Evolutionary conservation across 2,797 vertebrate species (phyloP), one percentile per base, ranked within the genome.

Genomic region (Lithobates sylvaticus): DNA sequence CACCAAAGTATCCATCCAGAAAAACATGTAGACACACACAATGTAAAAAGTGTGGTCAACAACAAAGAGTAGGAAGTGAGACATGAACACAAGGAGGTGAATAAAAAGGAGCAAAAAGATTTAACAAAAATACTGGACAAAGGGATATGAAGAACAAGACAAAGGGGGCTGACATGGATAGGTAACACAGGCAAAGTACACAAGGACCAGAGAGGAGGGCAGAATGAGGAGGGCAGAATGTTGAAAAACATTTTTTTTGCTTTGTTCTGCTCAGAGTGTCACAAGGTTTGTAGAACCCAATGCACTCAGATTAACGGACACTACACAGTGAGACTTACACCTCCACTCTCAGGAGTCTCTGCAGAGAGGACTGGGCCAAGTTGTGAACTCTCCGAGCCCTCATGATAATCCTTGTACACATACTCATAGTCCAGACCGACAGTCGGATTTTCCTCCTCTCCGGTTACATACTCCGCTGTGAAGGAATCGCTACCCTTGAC

Each of bases 301-400:
- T 32, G 42, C 32, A 7, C n/a, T 74, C 67, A 70, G 26, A 29
- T 74, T 83, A 21, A 82, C 36, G 78, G 68, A 78, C 80, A 34
- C 47, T 75, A 71, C 26, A 50, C 18, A 26, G n/a, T 76, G 81
- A 75, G 50, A 97, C 97, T 97, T 97, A 97, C 97, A 93, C 95
- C 95, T 95, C 95, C 96, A 0, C 88, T 78, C 93, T 93, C 94
- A 34, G 95, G 93, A 77, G 94, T 96, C 95, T 97, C 96, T 74
- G 96, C 96, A 29, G 96, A 96, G 91, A 97, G 95, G 89, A 93
- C 94, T 68, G 96, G 96, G 90, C 97, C 97, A 89, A 97, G 92
- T 83, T 91, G 89, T 27, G 88, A 58, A 0, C 81, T 85, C 87
- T 92, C 89, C 0, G 90, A 91, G 88, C 96, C 95, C 91, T 95